Evolutionary conservation across 2,888 invertebrate genomes (phyloP), one percentile per base, ranked within the genome.

Genomic region (Harpalus rubripes): DNA sequence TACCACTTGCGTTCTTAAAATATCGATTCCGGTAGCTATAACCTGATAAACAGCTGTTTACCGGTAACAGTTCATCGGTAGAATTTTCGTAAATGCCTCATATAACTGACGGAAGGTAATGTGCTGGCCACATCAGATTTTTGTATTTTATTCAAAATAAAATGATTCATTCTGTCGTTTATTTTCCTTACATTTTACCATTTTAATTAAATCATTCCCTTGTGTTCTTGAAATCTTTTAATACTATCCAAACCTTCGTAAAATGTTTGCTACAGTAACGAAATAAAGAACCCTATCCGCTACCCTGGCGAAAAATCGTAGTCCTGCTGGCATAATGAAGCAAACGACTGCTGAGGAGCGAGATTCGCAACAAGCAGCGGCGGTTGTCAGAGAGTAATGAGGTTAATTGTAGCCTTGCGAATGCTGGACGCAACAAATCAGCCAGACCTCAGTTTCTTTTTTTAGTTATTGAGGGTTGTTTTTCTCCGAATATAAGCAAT

Each of bases 371-470:
- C 74, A 58, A 44, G 26, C 32, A 58, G 32, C 32, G 32, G 32
- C 32, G 78, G 78, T 32, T 78, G 56, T 58, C 78, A 78, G 72
- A 41, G 72, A 74, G 72, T 58, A 78, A 78, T 78, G 78, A 78
- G 58, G 56, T 78, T 78, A 78, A 78, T 78, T 78, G 78, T 78
- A 58, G n/a, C 26, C n/a, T 16, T 7, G 39, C 22, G 26, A 52
- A 22, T 63, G 63, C 22, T 26, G 59, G 59, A 63, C 63, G 59
- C 44, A 22, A 68, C 39, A 74, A 22, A 74, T 74, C 72, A 74
- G 52, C 68, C 68, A 16, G 10, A 32, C 44, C 44, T 0, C 15
- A 39, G 7, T 6, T 32, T 15, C 44, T 44, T 26, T 63, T 74
- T 74, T 74, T n/a, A 44, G 41, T 74, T 74, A 74, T 74, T 74